Percentiles rank a stretch among this genome's conserved stretches.
phyloP scores from a whole-genome alignment of 2,113 vertebrate genomes.

The Eira barbara region DNA sequence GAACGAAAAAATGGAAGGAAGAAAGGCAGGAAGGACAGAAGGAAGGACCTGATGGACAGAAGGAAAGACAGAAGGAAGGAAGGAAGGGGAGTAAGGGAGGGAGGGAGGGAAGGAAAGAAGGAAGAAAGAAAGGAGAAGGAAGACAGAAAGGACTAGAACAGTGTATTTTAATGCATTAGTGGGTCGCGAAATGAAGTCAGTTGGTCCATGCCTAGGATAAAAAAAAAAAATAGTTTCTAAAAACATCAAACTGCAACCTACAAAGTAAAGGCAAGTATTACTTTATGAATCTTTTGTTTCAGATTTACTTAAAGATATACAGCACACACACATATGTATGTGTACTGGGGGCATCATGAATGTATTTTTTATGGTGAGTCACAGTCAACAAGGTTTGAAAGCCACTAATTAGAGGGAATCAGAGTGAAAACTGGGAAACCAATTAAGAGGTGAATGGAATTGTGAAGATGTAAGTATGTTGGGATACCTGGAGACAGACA shows the following conservation, averaged over 20 bases:
- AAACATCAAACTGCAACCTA: background rate
- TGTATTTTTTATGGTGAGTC: background rate
- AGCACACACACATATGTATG: background rate
- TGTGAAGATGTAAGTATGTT: background rate
- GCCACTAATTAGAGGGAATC: background rate
- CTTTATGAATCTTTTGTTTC: conserved; percentile 33
- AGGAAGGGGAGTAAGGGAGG: background rate
- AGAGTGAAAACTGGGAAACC: background rate
- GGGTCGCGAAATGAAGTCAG: conserved; percentile 7
- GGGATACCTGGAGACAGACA: background rate
- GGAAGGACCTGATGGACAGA: too few species aligned
- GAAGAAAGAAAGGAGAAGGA: background rate
- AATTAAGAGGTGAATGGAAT: background rate
- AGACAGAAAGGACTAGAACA: background rate
- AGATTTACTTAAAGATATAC: background rate
- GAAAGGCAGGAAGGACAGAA: background rate
- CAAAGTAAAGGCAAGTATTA: background rate
- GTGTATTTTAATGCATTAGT: background rate
- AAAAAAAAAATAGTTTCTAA: background rate
- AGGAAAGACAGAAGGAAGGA: too few species aligned
- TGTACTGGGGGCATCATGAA: background rate
- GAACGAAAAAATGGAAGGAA: background rate
- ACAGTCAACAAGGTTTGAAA: background rate
- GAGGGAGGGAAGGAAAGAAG: background rate
- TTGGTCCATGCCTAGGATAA: background rate